Percentiles rank a stretch among this genome's conserved stretches.
Evolutionary conservation across 2,113 vertebrate species (phyloP).

Genomic region (Illadopsis cleaveri): DNA sequence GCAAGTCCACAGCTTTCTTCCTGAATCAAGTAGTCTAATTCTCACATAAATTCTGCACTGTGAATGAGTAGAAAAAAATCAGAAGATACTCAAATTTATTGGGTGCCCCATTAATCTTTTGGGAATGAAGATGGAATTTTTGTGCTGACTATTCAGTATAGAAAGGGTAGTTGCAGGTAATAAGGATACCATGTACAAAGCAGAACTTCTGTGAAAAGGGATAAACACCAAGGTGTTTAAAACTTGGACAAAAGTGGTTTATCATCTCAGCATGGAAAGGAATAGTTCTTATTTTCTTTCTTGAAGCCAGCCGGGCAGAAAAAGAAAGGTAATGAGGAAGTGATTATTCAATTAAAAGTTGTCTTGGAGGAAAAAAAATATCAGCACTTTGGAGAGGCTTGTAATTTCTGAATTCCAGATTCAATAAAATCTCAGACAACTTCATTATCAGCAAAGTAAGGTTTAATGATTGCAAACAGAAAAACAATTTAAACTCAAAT

Average conservation of each 20-base stretch:
- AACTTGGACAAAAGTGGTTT: slow-evolving; percentile 7
- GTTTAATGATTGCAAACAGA: slow-evolving; percentile 52
- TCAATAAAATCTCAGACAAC: slow-evolving; percentile 69
- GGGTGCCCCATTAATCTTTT: neutral
- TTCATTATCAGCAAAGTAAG: slow-evolving; percentile 66
- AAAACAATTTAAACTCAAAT: neutral
- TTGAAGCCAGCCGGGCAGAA: slow-evolving; percentile 42
- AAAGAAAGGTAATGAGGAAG: slow-evolving; percentile 63
- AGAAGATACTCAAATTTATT: neutral
- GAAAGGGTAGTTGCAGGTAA: neutral
- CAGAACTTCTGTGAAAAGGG: neutral
- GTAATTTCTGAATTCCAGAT: slow-evolving; percentile 69
- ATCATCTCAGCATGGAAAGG: neutral
- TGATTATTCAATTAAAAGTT: slow-evolving; percentile 75
- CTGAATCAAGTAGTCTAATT: neutral
- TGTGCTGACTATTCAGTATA: neutral
- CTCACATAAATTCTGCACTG: neutral
- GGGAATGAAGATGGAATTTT: neutral
- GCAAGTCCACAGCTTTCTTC: neutral
- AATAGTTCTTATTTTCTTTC: neutral
- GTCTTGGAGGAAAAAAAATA: slow-evolving; percentile 62
- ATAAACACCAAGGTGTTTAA: neutral
- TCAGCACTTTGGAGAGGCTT: slow-evolving; percentile 57
- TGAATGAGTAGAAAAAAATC: neutral
- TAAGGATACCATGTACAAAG: neutral